Percentiles rank a stretch among this genome's conserved stretches.
These are phyloP conservation scores for Oophaga sylvatica DNA, from an alignment of 2,797 vertebrate genomes.

Conservation along the genomic window DNA sequence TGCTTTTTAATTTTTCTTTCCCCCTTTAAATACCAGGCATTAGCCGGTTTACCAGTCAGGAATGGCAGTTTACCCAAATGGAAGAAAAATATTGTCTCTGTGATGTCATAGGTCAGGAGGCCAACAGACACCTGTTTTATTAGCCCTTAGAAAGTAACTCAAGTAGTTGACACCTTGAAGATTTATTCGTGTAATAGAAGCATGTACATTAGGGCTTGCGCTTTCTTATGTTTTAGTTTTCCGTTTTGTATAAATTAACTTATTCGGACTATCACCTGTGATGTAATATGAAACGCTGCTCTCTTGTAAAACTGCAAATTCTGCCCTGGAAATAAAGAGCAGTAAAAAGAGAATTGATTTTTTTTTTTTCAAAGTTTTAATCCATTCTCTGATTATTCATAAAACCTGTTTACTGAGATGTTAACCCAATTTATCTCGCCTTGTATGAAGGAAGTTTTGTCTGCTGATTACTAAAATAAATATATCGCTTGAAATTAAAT, in stretches of 20 bases:
- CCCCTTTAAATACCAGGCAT: conserved; percentile 64
- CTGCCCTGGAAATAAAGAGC: conserved; percentile 38
- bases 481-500: neutral
- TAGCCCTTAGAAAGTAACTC: conserved; percentile 52
- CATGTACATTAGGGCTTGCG: conserved; percentile 65
- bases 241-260: conserved; percentile 72
- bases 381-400: conserved; percentile 46
- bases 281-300: conserved; percentile 63
- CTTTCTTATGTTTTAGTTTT: conserved; percentile 65
- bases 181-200: conserved; percentile 69
- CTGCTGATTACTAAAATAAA: neutral
- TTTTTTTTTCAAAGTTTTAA: conserved; percentile 16
- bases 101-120: conserved; percentile 66
- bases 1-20: conserved; percentile 46
- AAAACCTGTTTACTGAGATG: conserved; percentile 4
- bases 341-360: conserved; percentile 51
- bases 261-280: conserved; percentile 66
- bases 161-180: conserved; percentile 64
- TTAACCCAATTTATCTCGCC: neutral
- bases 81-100: conserved; percentile 59
- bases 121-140: conserved; percentile 69
- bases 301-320: conserved; percentile 45
- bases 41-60: conserved; percentile 58
- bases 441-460: neutral
- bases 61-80: conserved; percentile 60